A percentile compares a stretch with the other conserved stretches of the same genome.
Conservation (phyloP, 2,888 invertebrate species). For the Dexiosoma caninum region DNA sequence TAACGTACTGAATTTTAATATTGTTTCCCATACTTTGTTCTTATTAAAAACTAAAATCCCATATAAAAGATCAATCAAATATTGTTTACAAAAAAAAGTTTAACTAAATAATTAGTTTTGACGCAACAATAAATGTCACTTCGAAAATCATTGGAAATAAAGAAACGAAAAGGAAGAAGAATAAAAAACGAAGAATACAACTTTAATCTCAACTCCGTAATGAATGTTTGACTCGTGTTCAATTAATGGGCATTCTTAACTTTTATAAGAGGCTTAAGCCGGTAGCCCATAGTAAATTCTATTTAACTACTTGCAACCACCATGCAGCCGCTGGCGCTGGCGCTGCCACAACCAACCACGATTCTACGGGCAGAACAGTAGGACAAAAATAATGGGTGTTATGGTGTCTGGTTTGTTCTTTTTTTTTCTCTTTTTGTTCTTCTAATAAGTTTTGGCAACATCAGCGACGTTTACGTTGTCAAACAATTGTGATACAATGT, state of each 20-base stretch:
- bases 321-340: constrained; percentile 32
- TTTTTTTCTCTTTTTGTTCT: neutral
- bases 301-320: constrained; percentile 53
- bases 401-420: constrained; percentile 22
- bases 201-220: constrained; percentile 11
- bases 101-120: constrained; percentile 12
- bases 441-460: constrained; percentile 63
- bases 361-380: too few relatives aligned
- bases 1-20: too few relatives aligned
- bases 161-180: constrained; percentile 9
- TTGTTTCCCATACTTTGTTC: neutral
- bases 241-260: constrained; percentile 59
- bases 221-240: constrained; percentile 56
- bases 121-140: constrained; percentile 57
- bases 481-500: constrained; percentile 63
- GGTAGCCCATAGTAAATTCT: constrained; percentile 24
- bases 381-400: constrained; percentile 42
- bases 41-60: neutral
- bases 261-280: constrained; percentile 63
- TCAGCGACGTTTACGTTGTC: constrained; percentile 37
- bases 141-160: constrained; percentile 43
- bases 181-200: neutral
- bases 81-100: constrained; percentile 4
- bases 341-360: constrained; percentile 21
- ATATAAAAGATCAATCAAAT: constrained; percentile 54